These are phyloP conservation scores for Calephelis perditalis DNA, from an alignment of 2,888 invertebrate species.

Conservation along the genomic window DNA sequence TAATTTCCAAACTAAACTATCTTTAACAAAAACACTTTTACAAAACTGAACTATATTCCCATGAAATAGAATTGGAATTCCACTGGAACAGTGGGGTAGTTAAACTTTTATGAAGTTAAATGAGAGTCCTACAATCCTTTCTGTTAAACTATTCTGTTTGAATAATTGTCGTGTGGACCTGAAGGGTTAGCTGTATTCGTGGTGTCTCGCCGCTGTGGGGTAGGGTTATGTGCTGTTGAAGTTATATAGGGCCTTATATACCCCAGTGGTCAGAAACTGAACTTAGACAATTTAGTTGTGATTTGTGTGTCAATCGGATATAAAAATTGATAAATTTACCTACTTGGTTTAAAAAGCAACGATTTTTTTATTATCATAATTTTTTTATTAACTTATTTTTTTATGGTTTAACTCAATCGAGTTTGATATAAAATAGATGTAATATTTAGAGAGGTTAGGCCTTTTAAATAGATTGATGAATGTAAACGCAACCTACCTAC, in stretches of 20 bases:
- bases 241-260: constrained; percentile 23
- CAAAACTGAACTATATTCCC: constrained; percentile 28
- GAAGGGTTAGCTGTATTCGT: constrained; percentile 75
- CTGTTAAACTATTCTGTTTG: constrained; percentile 79
- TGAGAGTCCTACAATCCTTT: constrained; percentile 70
- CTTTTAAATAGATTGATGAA: no score
- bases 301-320: no score
- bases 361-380: no score
- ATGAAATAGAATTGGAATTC: constrained; percentile 28
- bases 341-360: no score
- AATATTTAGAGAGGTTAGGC: no score
- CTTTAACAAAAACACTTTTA: constrained; percentile 11
- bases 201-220: constrained; percentile 66
- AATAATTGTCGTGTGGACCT: constrained; percentile 78
- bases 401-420: no score
- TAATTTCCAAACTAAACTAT: constrained; percentile 43
- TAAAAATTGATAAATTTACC: no score
- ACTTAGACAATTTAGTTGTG: no score
- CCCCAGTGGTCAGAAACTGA: constrained; percentile 21
- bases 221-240: constrained; percentile 34
- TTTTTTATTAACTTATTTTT: no score
- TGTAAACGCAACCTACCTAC: no score
- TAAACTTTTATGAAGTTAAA: constrained; percentile 33
- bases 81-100: constrained; percentile 7
- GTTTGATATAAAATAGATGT: no score